Base-by-base conservation (phyloP, 2,888 invertebrate species). In the Caenorhabditis wallacei region DNA sequence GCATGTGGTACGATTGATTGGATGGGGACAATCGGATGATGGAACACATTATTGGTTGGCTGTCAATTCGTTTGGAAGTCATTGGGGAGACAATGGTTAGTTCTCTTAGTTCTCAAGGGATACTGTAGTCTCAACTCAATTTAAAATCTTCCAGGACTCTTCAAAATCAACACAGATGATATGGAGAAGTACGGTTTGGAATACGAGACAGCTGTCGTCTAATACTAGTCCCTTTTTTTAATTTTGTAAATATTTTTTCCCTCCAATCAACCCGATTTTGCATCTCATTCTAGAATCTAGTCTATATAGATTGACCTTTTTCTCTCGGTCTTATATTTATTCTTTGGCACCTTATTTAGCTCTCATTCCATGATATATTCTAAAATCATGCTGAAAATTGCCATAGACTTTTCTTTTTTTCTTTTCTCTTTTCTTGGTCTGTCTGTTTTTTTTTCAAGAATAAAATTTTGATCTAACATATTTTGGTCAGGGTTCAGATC, bases 51-150 rank as follows among this genome's bases (percentile, higher is more conserved):
- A 87, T 75, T 91, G 91, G 91, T 79, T 89, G 30, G 89, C 89
- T n/a, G 84, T 90, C 48, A 91, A 91, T 79, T 88, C 88, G 69
- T 91, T 91, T 71, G 91, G 91, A 16, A 74, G 76, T 10, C 88
- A 91, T 59, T 91, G 91, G 91, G 91, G 91, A 40, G 91, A 91
- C 74, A 89, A 89, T 59, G 91, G 90, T 90, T 35, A 74, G 76
- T 37, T n/a, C 46, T 4, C 13, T 10, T 8, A 13, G 2, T n/a
- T n/a, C n/a, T n/a, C n/a, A n/a, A n/a, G n/a, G n/a, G n/a, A 18
- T 48, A 18, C 5, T 48, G 46, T 5, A 18, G 4, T 13, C 18
- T 7, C 46, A 18, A 18, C 56, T 8, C 16, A n/a, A 8, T 35
- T 30, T 56, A 8, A 4, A 7, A 24, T 3, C 26, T 82, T 89